Evolutionary conservation across 2,888 invertebrate genomes (phyloP).

Genomic region (Auanema freiburgensis): DNA sequence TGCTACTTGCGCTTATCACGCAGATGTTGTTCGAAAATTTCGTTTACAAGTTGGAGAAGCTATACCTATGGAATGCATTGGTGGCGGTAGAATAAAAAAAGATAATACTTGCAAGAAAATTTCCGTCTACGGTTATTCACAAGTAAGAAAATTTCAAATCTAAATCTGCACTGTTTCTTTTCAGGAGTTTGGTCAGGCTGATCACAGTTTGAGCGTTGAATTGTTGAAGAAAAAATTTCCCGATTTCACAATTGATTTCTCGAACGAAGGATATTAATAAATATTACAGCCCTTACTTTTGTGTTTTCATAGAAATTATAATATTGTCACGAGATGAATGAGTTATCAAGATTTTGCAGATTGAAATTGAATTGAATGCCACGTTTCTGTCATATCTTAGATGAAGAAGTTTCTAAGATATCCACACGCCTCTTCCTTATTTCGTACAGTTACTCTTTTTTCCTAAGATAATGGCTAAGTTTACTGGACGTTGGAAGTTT

Average conservation of each 20-base stretch:
- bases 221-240: slow-evolving; percentile 77
- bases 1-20: slow-evolving; percentile 67
- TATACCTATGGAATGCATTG: slow-evolving; percentile 72
- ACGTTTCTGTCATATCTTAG: too few species aligned
- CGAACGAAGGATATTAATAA: slow-evolving; percentile 80
- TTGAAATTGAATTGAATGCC: too few species aligned
- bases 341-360: too few species aligned
- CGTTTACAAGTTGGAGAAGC: slow-evolving; percentile 7
- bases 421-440: too few species aligned
- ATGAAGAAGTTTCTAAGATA: too few species aligned
- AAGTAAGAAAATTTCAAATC: slow-evolving; percentile 67
- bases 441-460: slow-evolving; percentile 16
- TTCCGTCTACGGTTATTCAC: slow-evolving; percentile 89
- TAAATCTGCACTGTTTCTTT: slow-evolving; percentile 21
- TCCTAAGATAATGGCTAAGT: slow-evolving; percentile 18
- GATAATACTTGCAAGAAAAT: slow-evolving; percentile 78
- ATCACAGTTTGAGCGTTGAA: slow-evolving; percentile 79
- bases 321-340: too few species aligned
- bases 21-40: slow-evolving; percentile 77
- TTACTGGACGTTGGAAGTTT: slow-evolving; percentile 44
- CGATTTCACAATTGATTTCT: slow-evolving; percentile 78
- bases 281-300: too few species aligned
- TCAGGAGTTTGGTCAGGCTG: slow-evolving; percentile 81
- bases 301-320: too few species aligned
- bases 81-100: slow-evolving; percentile 89